Evolutionary conservation across 2,113 vertebrate species (phyloP).

Genomic region (Corynorhinus townsendii): DNA sequence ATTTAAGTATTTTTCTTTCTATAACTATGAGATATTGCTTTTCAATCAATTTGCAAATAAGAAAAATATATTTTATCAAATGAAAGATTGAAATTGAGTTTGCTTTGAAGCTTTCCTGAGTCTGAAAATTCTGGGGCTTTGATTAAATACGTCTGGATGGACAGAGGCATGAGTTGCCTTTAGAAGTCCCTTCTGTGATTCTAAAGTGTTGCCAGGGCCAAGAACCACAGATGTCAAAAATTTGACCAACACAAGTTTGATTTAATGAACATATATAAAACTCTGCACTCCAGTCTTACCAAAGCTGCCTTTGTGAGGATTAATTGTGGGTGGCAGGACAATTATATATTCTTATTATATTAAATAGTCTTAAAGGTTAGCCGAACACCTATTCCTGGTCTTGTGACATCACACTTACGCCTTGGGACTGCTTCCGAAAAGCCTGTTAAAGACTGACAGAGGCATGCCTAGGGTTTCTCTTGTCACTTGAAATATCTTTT

Average conservation of each 20-base stretch:
- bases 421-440: background rate
- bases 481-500: background rate
- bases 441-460: background rate
- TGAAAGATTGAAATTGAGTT: background rate
- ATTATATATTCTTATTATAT: background rate
- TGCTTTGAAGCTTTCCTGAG: background rate
- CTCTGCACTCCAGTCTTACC: background rate
- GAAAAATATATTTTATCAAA: background rate
- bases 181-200: background rate
- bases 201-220: background rate
- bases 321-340: background rate
- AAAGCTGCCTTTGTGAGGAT: background rate
- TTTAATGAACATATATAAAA: background rate
- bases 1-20: background rate
- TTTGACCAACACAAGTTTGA: background rate
- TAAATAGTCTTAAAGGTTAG: background rate
- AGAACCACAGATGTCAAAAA: background rate
- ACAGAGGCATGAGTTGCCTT: background rate
- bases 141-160: background rate
- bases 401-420: background rate
- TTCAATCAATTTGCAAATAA: background rate
- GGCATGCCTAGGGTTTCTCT: background rate
- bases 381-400: background rate
- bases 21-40: background rate
- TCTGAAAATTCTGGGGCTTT: background rate